These are phyloP conservation scores for Delichon dasypus DNA, from an alignment of 2,797 vertebrate species.

Conservation along the genomic window DNA sequence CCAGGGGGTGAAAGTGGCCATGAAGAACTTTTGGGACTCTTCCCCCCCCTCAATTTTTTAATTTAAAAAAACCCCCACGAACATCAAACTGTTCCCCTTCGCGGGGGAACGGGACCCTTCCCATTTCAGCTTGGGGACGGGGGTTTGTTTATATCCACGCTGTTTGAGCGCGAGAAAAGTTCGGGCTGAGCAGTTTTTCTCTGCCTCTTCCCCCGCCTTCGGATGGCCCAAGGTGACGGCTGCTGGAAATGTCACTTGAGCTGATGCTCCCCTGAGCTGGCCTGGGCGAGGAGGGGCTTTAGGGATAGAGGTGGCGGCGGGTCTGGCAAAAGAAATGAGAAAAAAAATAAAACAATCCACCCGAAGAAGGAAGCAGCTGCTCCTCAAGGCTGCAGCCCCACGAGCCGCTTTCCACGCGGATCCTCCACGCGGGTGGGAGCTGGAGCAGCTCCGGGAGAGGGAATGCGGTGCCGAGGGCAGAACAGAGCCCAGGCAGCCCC, in stretches of 20 bases:
- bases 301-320: not conserved
- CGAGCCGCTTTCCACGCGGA: not conserved
- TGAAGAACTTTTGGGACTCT: not conserved
- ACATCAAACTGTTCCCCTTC: not conserved
- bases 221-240: not conserved
- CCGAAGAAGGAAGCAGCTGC: not conserved
- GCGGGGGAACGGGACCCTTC: not conserved
- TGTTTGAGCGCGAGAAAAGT: not conserved
- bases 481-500: not conserved
- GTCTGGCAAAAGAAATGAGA: not conserved
- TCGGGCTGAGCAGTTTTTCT: not conserved
- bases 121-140: fast-evolving
- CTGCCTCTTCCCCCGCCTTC: not conserved
- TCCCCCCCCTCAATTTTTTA: fast-evolving
- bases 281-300: not conserved
- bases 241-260: not conserved
- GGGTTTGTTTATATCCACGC: not conserved
- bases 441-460: not conserved
- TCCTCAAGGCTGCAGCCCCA: not conserved
- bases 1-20: not conserved
- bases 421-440: not conserved
- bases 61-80: not conserved
- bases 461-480: fast-evolving
- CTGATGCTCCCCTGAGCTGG: not conserved
- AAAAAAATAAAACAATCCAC: too few relatives aligned